Base-by-base conservation (phyloP, 2,888 invertebrate genomes). In the Stenichneumon culpator region DNA sequence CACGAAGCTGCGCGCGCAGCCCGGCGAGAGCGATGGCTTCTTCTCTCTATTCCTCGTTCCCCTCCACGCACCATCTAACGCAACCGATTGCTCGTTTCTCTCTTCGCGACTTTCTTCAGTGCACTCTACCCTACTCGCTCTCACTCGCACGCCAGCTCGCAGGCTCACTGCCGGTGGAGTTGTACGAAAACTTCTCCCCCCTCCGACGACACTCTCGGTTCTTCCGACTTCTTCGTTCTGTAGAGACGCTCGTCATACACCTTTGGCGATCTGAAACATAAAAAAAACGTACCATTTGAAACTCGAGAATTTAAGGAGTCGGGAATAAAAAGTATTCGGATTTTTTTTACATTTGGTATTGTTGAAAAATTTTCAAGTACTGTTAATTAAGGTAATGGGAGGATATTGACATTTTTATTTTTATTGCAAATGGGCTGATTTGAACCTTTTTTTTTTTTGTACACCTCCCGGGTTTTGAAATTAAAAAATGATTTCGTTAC, bases 1-100 rank as follows among this genome's bases (percentile, higher is more conserved):
- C 86, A 82, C 68, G 63, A 19, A 32, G 75, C 72, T 86, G 84
- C 84, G 84, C 84, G 82, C 84, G 86, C 86, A 86, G 14, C 73
- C 7, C 32, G n/a, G 74, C 32, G 68, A 78, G 79, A 86, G 79
- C 84, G 80, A 80, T 63, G 82, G 84, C 82, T 84, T 63, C 82
- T 74, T 78, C 77, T 83, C 81, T 54, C 54, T 52, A 39, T 32
- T 67, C 74, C 57, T 73, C 57, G 52, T 77, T 47, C 32, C 50
- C 25, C 50, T 50, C 32, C 54, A 47, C 74, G 39, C 52, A 16
- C 54, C 32, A 63, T 47, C 50, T 68, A 54, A 47, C 47, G n/a
- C 32, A 25, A n/a, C 25, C 54, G 68, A 25, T 36, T 50, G 52
- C 52, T 75, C 57, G 73, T 78, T 44, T 50, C 63, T 57, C 73